phyloP scores from a whole-genome alignment of 2,888 invertebrate species.

The Drosophila nr. perissopoda region DNA sequence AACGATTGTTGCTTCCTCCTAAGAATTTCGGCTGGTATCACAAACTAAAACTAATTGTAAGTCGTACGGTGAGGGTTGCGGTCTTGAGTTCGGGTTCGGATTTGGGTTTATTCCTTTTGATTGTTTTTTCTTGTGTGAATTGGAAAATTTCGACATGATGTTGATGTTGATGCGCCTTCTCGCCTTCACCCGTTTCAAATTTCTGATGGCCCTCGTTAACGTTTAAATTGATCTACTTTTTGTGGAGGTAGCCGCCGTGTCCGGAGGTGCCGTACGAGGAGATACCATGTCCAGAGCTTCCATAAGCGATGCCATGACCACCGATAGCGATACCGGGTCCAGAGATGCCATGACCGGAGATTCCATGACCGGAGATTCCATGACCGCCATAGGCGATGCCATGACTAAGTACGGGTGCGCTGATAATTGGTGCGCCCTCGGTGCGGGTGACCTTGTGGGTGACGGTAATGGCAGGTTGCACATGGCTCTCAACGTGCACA shows the following conservation, averaged over 20 bases:
- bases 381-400: conserved; percentile 35
- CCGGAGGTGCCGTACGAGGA: conserved; percentile 48
- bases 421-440: conserved; percentile 46
- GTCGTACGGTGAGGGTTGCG: conserved; percentile 74
- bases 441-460: conserved; percentile 67
- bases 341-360: conserved; percentile 40
- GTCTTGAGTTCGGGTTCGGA: conserved; percentile 50
- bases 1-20: conserved; percentile 52
- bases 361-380: conserved; percentile 45
- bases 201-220: conserved; percentile 66
- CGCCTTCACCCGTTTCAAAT: conserved; percentile 67
- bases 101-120: conserved; percentile 28
- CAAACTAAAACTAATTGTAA: conserved; percentile 84
- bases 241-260: conserved; percentile 77
- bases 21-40: conserved; percentile 82
- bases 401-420: conserved; percentile 64
- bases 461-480: conserved; percentile 67
- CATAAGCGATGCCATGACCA: conserved; percentile 15
- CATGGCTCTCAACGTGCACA: conserved; percentile 83
- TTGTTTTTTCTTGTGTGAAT: conserved; percentile 25
- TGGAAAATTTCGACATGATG: conserved; percentile 50
- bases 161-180: conserved; percentile 54
- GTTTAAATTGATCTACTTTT: conserved; percentile 81
- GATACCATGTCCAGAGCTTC: conserved; percentile 38
- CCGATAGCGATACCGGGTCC: conserved; percentile 24